Conservation (phyloP, 2,888 invertebrate genomes). For the Ariolimax columbianus region DNA sequence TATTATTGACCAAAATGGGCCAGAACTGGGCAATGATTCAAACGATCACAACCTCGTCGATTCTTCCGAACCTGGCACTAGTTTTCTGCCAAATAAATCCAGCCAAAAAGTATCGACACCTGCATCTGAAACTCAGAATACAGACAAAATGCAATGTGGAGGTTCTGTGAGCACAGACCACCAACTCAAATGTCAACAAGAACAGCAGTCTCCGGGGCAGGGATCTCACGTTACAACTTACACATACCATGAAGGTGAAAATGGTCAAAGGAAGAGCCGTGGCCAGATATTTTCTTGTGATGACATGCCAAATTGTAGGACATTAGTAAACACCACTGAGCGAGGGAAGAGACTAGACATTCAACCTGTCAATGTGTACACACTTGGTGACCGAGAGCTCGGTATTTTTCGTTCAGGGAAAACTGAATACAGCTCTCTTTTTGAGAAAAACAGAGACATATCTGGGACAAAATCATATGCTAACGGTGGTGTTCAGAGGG, state of each 20-base stretch:
- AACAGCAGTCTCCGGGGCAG: not conserved
- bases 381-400: not conserved
- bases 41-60: not conserved
- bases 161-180: no score
- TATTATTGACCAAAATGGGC: constrained; percentile 18
- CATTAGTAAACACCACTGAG: not conserved
- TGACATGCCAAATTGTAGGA: not conserved
- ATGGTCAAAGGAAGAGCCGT: not conserved
- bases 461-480: not conserved
- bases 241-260: not conserved
- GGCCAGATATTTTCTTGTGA: not conserved
- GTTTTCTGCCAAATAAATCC: not conserved
- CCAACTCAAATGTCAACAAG: not conserved
- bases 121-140: not conserved
- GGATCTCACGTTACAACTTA: not conserved
- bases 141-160: not conserved
- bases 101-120: not conserved
- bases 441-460: constrained; percentile 17
- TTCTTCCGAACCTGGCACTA: not conserved
- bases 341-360: not conserved
- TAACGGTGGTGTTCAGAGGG: not conserved
- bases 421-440: not conserved
- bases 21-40: not conserved
- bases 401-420: not conserved
- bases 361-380: not conserved